These are phyloP conservation scores for Idaea dimidiata DNA, from an alignment of 2,888 invertebrate genomes.

Conservation along the genomic window DNA sequence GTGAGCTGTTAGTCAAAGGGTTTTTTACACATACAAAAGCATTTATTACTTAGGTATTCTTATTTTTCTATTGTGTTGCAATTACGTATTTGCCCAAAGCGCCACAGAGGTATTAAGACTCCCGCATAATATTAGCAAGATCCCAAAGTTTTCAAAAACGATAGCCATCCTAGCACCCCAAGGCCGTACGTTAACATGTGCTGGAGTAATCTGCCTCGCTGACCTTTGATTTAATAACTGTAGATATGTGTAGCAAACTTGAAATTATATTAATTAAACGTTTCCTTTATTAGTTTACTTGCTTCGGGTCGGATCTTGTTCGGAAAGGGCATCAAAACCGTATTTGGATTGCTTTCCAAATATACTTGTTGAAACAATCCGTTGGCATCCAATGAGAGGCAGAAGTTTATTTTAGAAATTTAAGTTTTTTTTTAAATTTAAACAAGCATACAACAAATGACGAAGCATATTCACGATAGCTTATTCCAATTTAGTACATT, in stretches of 20 bases:
- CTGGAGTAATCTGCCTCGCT: slow-evolving; percentile 46
- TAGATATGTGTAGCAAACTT: slow-evolving; percentile 38
- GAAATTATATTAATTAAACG: slow-evolving; percentile 44
- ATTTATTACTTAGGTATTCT: too few relatives aligned
- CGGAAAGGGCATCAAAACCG: slow-evolving; percentile 11
- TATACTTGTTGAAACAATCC: neutral
- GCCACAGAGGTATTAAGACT: too few relatives aligned
- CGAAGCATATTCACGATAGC: too few relatives aligned
- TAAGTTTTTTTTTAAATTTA: too few relatives aligned
- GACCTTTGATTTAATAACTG: slow-evolving; percentile 53
- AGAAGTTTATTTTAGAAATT: too few relatives aligned
- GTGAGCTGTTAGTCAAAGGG: too few relatives aligned
- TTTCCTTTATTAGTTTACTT: slow-evolving; percentile 39
- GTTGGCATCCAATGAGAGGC: neutral
- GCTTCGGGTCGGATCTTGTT: slow-evolving; percentile 25
- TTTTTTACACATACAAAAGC: too few relatives aligned
- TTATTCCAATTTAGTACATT: too few relatives aligned
- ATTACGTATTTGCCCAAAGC: too few relatives aligned
- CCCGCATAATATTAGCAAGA: neutral
- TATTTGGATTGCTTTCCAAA: neutral
- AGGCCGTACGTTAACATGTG: slow-evolving; percentile 46
- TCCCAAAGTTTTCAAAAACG: neutral
- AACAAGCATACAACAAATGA: too few relatives aligned
- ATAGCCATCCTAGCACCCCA: slow-evolving; percentile 31
- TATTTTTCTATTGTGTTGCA: too few relatives aligned